Base-by-base conservation (phyloP, 1,140 invertebrate species). In the Parasteatoda tepidariorum region DNA sequence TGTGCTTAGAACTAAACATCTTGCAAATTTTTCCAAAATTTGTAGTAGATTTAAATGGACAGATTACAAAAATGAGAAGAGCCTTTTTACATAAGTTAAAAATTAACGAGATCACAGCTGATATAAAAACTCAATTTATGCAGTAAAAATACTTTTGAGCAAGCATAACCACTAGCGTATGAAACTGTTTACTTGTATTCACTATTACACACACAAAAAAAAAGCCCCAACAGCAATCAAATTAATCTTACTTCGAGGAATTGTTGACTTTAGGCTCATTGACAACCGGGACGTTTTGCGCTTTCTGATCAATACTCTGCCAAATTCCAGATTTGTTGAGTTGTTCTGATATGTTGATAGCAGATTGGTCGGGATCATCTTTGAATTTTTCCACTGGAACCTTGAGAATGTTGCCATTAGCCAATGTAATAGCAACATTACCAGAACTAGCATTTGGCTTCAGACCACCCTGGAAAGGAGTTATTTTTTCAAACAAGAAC, bases 271-370 rank as follows among this genome's bases (percentile, higher is more conserved):
- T 83, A 28, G 75, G 75, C 22, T 66, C 41, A 64, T 78, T 84
- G 34, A 41, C 79, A 67, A 85, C 83, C n/a, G 70, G 76, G 5
- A 70, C 81, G 74, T 85, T 76, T 54, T 75, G 66, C 84, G 86
- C 68, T 92, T 93, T 70, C 88, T 89, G 83, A 86, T 96, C 96
- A 18, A 98, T 95, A 88, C 96, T 95, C 87, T 97, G 95, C 97
- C 97, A 98, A 86, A 98, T 95, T 28, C 94, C 95, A 31, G 94
- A 96, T 88, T 96, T 96, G 87, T 96, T 95, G 24, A 98, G 93
- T 89, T 98, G 96, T 89, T 97, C 96, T 24, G 95, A 94, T 87
- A 98, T 97, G 90, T 97, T 98, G 85, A 97, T 95, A 13, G 66
- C 70, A 15, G 68, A 70, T 41, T 81, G 84, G 62, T 86, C 86